Percentiles rank a stretch among this genome's conserved stretches.
Evolutionary conservation across 2,888 invertebrate species (phyloP).

Genomic region (Lasiommata megera): DNA sequence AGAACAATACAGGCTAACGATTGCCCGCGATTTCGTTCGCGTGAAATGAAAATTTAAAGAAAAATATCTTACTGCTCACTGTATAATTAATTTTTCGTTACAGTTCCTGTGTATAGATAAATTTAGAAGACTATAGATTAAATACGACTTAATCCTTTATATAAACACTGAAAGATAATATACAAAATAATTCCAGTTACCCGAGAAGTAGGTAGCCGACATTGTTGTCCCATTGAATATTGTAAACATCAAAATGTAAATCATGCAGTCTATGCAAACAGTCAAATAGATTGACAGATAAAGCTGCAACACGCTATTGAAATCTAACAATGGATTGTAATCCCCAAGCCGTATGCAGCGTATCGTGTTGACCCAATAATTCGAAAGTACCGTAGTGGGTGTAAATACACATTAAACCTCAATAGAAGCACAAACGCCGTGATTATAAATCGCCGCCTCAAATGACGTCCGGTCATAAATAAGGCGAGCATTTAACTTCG

Average conservation of each 20-base stretch:
- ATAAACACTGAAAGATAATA: not conserved
- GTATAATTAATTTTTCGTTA: too few species aligned
- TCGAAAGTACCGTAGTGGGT: slow-evolving; percentile 36
- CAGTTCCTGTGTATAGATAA: too few species aligned
- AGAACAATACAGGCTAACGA: too few species aligned
- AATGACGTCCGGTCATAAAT: slow-evolving; percentile 30
- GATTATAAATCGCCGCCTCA: slow-evolving; percentile 41
- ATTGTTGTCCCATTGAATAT: not conserved
- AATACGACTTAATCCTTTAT: not conserved
- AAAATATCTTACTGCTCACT: too few species aligned
- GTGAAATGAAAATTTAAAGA: too few species aligned
- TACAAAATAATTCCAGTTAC: not conserved
- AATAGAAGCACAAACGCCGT: slow-evolving; percentile 27
- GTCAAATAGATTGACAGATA: slow-evolving; percentile 19
- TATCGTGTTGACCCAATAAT: slow-evolving; percentile 53
- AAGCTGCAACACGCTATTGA: slow-evolving; percentile 22
- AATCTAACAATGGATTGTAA: slow-evolving; percentile 42
- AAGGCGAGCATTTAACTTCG: not conserved
- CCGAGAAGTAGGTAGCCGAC: not conserved
- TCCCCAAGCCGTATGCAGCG: slow-evolving; percentile 44
- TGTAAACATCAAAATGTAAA: slow-evolving; percentile 15
- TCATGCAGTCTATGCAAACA: slow-evolving; percentile 12
- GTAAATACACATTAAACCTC: slow-evolving; percentile 19
- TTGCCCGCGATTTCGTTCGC: not conserved
- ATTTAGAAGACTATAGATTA: not conserved